Percentiles rank a stretch among this genome's conserved stretches.
Conservation (phyloP, 2,888 invertebrate species). For the Neoascia interrupta region DNA sequence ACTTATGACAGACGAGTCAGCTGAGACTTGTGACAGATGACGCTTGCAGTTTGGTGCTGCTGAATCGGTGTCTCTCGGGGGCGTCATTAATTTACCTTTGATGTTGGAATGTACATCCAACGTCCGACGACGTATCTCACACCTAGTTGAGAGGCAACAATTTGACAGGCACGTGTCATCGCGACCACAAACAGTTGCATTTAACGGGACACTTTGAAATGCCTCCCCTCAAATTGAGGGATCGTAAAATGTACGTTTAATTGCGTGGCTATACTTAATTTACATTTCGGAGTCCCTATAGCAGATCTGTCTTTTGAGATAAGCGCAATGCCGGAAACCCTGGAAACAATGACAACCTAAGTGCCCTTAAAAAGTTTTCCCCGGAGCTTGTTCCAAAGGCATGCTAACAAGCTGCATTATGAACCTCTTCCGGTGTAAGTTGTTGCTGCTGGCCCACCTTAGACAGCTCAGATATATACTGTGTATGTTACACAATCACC, state of each 20-base stretch:
- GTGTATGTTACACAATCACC: constrained; percentile 10
- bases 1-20: neutral
- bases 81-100: too few species aligned
- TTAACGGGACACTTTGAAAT: too few species aligned
- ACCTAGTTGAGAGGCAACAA: neutral
- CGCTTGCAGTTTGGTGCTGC: constrained; percentile 13
- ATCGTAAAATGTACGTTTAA: too few species aligned
- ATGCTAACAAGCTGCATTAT: too few species aligned
- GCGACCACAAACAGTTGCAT: too few species aligned
- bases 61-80: neutral
- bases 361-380: constrained; percentile 13
- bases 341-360: constrained; percentile 16
- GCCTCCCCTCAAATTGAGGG: too few species aligned
- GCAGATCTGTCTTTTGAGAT: neutral
- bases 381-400: neutral
- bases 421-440: too few species aligned
- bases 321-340: neutral
- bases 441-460: too few species aligned
- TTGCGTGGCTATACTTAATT: too few species aligned
- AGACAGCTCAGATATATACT: too few species aligned
- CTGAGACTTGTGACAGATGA: constrained; percentile 29
- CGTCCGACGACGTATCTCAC: neutral
- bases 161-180: constrained; percentile 13
- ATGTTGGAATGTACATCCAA: neutral
- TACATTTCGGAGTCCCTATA: constrained; percentile 1